phyloP scores from a whole-genome alignment of 2,888 invertebrate genomes.

The Campoplex nolae region DNA sequence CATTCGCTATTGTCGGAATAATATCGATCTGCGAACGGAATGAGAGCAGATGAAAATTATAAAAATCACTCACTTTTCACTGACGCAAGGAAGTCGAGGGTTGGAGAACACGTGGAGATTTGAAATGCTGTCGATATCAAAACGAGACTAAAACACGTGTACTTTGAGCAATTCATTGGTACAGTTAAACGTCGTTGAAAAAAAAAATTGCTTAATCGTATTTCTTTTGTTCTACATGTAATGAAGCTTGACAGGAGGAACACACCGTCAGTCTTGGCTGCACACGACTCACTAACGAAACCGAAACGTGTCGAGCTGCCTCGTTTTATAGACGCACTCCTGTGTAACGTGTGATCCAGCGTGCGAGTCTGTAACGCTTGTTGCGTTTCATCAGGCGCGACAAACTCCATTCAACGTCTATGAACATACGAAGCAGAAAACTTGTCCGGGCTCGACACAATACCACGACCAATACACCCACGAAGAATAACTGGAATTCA shows the following conservation, averaged over 20 bases:
- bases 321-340: constrained; percentile 68
- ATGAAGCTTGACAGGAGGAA: background rate
- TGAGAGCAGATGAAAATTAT: background rate
- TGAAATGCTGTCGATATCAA: constrained; percentile 20
- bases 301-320: constrained; percentile 66
- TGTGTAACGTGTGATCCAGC: constrained; percentile 47
- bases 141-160: constrained; percentile 8
- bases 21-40: background rate
- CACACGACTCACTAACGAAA: constrained; percentile 69
- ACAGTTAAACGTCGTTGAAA: background rate
- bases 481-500: constrained; percentile 63
- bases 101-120: constrained; percentile 38
- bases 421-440: background rate
- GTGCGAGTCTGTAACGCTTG: constrained; percentile 44
- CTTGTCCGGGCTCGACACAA: constrained; percentile 33
- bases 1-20: background rate
- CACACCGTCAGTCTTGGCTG: constrained; percentile 53
- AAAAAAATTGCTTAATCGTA: constrained; percentile 9
- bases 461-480: constrained; percentile 55
- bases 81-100: constrained; percentile 3
- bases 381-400: constrained; percentile 51
- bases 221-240: background rate
- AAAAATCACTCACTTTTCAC: constrained; percentile 49
- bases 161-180: constrained; percentile 33
- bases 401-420: background rate